These are phyloP conservation scores for Eueides isabella DNA, from an alignment of 1,140 invertebrate genomes.

Conservation along the genomic window DNA sequence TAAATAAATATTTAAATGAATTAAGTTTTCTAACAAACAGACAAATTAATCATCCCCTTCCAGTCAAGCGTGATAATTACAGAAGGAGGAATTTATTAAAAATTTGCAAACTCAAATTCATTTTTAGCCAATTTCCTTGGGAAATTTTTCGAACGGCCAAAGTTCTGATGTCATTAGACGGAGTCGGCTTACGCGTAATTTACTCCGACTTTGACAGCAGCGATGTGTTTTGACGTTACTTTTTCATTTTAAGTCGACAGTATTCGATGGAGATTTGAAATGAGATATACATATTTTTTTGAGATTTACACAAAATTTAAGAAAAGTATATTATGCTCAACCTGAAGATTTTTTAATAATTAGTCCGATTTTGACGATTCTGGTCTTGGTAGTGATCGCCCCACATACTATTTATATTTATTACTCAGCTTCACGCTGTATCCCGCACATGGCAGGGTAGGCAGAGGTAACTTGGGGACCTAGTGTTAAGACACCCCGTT, in stretches of 20 bases:
- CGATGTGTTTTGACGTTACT: background rate
- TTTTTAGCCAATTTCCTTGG: conserved; percentile 2
- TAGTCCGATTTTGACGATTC: no score
- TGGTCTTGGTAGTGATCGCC: no score
- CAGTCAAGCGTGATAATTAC: conserved; percentile 21
- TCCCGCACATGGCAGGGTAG: no score
- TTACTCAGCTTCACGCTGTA: no score
- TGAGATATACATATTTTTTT: no score
- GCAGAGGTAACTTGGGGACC: no score
- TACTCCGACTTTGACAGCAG: conserved; percentile 1
- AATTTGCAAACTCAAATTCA: conserved; percentile 16
- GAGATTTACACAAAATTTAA: no score
- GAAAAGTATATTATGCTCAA: no score
- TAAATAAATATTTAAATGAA: background rate
- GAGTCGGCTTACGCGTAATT: conserved; percentile 18
- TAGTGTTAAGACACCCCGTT: no score
- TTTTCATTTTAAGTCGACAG: background rate
- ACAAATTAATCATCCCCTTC: background rate
- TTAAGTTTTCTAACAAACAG: background rate
- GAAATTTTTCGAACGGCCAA: background rate
- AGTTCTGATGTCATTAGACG: conserved; percentile 15
- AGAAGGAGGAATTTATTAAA: conserved; percentile 25
- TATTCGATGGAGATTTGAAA: background rate
- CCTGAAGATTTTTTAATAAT: no score
- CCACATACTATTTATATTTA: no score